Percentiles rank a stretch among this genome's conserved stretches.
Evolutionary conservation across 2,797 vertebrate species (phyloP).

Genomic region (Brachymystax lenok): DNA sequence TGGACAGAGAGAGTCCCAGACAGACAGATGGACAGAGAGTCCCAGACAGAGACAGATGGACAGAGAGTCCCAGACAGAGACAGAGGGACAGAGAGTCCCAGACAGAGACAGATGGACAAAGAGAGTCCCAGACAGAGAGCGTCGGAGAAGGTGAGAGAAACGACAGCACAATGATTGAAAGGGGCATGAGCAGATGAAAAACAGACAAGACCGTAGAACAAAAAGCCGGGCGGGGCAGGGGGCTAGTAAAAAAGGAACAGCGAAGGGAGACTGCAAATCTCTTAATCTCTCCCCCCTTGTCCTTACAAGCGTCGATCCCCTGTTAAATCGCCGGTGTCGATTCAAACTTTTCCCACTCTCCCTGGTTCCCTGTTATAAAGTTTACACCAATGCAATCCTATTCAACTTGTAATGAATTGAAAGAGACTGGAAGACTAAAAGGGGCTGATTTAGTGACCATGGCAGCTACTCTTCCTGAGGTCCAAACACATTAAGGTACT

Average conservation of each 20-base stretch:
- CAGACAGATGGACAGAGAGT: too few relatives aligned
- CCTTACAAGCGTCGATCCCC: slow-evolving; percentile 56
- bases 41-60: too few relatives aligned
- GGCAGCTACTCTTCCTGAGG: slow-evolving; percentile 14
- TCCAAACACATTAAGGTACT: too few relatives aligned
- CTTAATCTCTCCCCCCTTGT: slow-evolving; percentile 51
- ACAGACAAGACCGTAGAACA: slow-evolving; percentile 44
- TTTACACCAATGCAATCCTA: slow-evolving; percentile 67
- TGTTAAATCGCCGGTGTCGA: slow-evolving; percentile 66
- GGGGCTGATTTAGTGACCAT: slow-evolving; percentile 66
- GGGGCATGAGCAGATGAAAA: slow-evolving; percentile 24
- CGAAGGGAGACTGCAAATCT: slow-evolving; percentile 55
- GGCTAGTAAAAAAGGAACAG: slow-evolving; percentile 56
- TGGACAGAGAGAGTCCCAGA: too few relatives aligned
- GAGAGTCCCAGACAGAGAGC: slow-evolving; percentile 40
- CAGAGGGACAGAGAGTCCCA: too few relatives aligned
- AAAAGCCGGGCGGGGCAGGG: slow-evolving; percentile 44
- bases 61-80: too few relatives aligned
- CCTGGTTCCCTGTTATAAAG: slow-evolving; percentile 62
- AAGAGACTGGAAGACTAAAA: slow-evolving; percentile 59
- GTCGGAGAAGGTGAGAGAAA: neutral
- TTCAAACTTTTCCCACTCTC: slow-evolving; percentile 48
- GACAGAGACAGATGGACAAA: too few relatives aligned
- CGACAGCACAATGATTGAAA: slow-evolving; percentile 16
- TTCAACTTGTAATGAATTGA: slow-evolving; percentile 70